Evolutionary conservation across 1,140 invertebrate genomes (phyloP).

Genomic region (Aphidius ervi): DNA sequence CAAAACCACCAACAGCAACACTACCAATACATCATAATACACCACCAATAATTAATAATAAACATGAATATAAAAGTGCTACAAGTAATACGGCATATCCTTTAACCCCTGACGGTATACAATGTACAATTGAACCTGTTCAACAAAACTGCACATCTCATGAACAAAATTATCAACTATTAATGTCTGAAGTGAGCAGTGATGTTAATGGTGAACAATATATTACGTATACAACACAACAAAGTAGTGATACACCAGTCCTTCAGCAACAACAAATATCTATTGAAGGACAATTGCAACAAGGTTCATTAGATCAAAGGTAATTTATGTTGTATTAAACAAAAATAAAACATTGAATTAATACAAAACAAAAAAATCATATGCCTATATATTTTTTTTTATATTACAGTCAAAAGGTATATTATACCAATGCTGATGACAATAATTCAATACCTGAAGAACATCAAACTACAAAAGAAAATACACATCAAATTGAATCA

Average conservation of each 20-base stretch:
- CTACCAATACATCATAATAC: too few species aligned
- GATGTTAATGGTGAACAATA: slow-evolving; percentile 38
- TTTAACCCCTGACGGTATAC: slow-evolving; percentile 46
- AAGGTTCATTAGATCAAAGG: slow-evolving; percentile 44
- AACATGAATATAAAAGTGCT: too few species aligned
- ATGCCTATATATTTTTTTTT: too few species aligned
- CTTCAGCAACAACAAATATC: slow-evolving; percentile 30
- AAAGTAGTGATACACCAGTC: slow-evolving; percentile 36
- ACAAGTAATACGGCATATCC: slow-evolving; percentile 47
- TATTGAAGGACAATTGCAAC: slow-evolving; percentile 35
- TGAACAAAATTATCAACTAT: slow-evolving; percentile 44
- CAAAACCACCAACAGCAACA: too few species aligned
- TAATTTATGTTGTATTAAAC: slow-evolving; percentile 36
- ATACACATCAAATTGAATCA: too few species aligned
- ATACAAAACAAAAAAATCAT: background rate
- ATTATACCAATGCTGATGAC: too few species aligned
- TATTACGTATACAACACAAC: slow-evolving; percentile 39
- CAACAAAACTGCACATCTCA: slow-evolving; percentile 41
- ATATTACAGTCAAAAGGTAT: too few species aligned
- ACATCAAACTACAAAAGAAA: too few species aligned
- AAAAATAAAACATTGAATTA: background rate
- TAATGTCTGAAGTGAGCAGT: slow-evolving; percentile 44
- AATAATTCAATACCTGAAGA: too few species aligned
- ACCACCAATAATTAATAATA: too few species aligned
- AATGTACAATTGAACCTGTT: slow-evolving; percentile 42